A percentile compares a stretch with the other conserved stretches of the same genome.
phyloP scores from a whole-genome alignment of 2,797 vertebrate genomes.

The Premnoplex brunnescens region DNA sequence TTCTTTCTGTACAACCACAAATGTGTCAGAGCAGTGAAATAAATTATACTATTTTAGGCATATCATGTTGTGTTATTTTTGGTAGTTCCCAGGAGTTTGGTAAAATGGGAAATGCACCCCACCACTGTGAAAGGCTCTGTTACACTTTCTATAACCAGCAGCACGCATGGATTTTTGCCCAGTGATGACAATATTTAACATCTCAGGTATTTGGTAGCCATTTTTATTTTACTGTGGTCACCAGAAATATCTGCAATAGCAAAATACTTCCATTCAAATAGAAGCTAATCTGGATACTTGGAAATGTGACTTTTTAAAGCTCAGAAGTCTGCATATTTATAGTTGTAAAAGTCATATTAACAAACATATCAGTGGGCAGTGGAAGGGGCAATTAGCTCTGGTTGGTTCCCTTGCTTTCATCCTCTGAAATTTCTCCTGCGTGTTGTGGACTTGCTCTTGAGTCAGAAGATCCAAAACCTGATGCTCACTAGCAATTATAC shows the following conservation, averaged over 20 bases:
- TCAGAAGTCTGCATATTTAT: neutral
- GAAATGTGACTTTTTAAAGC: neutral
- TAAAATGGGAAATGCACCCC: slow-evolving; percentile 15
- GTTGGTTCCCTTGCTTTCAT: neutral
- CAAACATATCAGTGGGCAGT: neutral
- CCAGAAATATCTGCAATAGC: neutral
- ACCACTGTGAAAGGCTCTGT: neutral
- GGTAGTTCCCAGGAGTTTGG: slow-evolving; percentile 33
- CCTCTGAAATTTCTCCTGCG: neutral
- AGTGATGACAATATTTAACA: neutral
- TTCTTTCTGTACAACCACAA: slow-evolving; percentile 12
- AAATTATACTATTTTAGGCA: slow-evolving; percentile 31
- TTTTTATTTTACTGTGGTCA: neutral
- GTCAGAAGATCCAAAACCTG: neutral
- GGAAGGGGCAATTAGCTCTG: neutral
- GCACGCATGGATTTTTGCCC: neutral
- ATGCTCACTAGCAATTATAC: neutral
- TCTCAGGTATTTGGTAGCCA: neutral
- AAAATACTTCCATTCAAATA: neutral
- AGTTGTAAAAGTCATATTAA: neutral
- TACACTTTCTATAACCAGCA: neutral
- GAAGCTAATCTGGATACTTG: neutral
- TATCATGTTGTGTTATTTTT: slow-evolving; percentile 15
- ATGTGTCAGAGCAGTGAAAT: slow-evolving; percentile 51
- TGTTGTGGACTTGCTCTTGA: neutral